A percentile compares a stretch with the other conserved stretches of the same genome.
These are phyloP conservation scores for Fundulus diaphanus DNA, from an alignment of 2,797 vertebrate species.

Conservation along the genomic window DNA sequence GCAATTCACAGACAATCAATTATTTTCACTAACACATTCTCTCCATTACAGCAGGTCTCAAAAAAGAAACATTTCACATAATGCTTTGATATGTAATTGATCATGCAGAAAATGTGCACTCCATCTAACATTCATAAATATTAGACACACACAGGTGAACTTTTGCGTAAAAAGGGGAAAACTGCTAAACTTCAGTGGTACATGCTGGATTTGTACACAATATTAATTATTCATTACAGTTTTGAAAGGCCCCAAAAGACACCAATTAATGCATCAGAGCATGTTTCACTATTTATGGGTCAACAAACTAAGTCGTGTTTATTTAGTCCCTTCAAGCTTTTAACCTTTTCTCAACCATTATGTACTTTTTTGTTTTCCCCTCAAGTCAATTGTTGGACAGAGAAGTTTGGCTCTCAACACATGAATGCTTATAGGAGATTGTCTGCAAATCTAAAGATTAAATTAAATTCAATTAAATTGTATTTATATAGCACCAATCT, in stretches of 20 bases:
- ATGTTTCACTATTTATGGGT: background rate
- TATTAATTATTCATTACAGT: constrained; percentile 2
- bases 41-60: background rate
- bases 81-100: background rate
- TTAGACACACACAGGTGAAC: background rate
- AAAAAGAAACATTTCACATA: background rate
- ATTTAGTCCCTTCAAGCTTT: background rate
- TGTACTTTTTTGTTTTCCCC: background rate
- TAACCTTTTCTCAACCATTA: background rate
- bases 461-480: no score
- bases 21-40: background rate
- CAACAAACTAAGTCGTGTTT: constrained; percentile 1
- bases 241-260: background rate
- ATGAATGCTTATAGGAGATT: background rate
- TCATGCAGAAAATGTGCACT: background rate
- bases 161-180: background rate
- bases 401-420: background rate
- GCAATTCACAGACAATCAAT: background rate
- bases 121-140: background rate
- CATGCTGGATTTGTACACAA: background rate
- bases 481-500: no score
- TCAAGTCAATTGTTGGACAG: background rate
- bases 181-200: background rate
- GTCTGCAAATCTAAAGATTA: background rate
- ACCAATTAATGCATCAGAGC: constrained; percentile 7